Evolutionary conservation across 2,113 vertebrate genomes (phyloP).

Genomic region (Cavia porcellus): DNA sequence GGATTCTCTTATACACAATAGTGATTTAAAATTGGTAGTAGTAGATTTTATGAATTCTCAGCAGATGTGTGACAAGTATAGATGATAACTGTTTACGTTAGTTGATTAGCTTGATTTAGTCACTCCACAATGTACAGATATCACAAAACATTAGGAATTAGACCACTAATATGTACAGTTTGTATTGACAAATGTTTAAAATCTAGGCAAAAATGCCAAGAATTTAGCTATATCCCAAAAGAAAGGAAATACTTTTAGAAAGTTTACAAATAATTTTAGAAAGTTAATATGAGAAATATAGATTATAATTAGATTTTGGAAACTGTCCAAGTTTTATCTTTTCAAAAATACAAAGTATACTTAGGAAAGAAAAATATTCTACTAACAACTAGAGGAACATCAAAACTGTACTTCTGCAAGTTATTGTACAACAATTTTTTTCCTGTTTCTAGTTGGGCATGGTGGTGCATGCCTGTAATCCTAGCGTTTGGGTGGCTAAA

Average conservation of each 20-base stretch:
- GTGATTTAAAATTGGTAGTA: background rate
- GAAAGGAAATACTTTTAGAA: slow-evolving; percentile 14
- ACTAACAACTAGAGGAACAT: background rate
- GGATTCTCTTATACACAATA: background rate
- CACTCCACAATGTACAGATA: background rate
- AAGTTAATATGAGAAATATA: background rate
- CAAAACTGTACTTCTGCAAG: background rate
- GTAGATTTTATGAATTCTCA: background rate
- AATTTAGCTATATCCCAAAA: background rate
- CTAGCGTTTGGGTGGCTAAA: background rate
- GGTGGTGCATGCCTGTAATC: background rate
- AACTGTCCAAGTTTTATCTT: background rate
- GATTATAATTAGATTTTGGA: background rate
- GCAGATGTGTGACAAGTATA: background rate
- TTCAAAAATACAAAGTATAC: background rate
- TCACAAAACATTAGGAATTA: background rate
- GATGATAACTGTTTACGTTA: background rate
- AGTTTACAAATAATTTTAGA: background rate
- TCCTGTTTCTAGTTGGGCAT: background rate
- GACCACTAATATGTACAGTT: background rate
- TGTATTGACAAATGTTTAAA: background rate
- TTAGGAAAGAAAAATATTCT: background rate
- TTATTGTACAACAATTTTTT: slow-evolving; percentile 27
- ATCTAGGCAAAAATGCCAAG: background rate
- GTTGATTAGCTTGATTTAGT: background rate